Evolutionary conservation across 2,113 vertebrate species (phyloP).

Genomic region (Bos javanicus): DNA sequence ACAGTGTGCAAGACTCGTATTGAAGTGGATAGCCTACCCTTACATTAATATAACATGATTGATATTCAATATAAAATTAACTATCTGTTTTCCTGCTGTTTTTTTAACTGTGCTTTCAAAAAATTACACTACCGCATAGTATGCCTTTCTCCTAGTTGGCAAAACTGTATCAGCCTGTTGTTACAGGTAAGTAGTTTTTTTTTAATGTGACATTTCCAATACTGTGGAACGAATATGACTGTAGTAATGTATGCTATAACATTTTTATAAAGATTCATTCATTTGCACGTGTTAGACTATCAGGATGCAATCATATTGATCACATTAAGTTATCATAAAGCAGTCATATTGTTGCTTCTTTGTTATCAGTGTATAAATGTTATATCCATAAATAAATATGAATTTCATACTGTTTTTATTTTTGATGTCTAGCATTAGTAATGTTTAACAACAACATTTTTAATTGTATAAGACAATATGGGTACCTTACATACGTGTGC

Average conservation of each 20-base stretch:
- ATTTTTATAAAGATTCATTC: background rate
- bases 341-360: background rate
- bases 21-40: background rate
- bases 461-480: background rate
- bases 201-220: background rate
- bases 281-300: background rate
- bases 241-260: background rate
- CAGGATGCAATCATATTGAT: background rate
- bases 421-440: background rate
- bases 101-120: background rate
- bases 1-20: background rate
- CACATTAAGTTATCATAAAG: background rate
- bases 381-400: background rate
- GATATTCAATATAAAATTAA: background rate
- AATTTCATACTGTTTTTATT: background rate
- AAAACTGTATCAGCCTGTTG: background rate
- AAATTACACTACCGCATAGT: background rate
- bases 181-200: background rate
- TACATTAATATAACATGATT: background rate
- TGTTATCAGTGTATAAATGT: background rate
- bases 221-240: background rate
- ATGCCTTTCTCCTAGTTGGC: background rate
- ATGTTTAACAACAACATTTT: background rate
- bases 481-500: background rate
- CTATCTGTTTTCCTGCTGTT: background rate